Evolutionary conservation across 1,140 invertebrate species (phyloP).

Genomic region (Apis dorsata): DNA sequence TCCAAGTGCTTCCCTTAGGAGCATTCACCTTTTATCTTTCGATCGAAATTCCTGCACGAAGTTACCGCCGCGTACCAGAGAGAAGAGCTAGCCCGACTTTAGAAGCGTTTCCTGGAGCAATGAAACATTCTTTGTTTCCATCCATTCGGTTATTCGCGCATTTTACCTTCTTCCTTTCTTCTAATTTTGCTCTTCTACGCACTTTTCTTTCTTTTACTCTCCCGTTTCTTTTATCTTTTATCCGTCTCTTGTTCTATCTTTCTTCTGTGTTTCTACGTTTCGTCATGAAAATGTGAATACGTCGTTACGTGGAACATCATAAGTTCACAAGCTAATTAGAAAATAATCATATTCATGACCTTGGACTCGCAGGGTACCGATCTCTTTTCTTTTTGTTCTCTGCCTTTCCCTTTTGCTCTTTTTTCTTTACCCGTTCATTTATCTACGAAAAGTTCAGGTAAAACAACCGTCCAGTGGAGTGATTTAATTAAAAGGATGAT

Average conservation of each 20-base stretch:
- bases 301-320: constrained; percentile 43
- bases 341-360: constrained; percentile 74
- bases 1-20: constrained; percentile 60
- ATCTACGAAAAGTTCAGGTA: constrained; percentile 53
- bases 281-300: constrained; percentile 37
- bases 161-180: constrained; percentile 1
- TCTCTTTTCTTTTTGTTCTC: constrained; percentile 28
- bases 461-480: constrained; percentile 58
- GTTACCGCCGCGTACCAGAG: constrained; percentile 41
- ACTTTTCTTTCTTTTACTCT: background rate
- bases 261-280: background rate
- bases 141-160: constrained; percentile 42
- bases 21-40: constrained; percentile 70
- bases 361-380: constrained; percentile 66
- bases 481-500: constrained; percentile 61
- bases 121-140: constrained; percentile 53
- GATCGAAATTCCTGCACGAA: constrained; percentile 74
- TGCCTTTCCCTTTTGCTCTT: background rate
- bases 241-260: background rate
- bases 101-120: constrained; percentile 58
- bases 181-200: background rate
- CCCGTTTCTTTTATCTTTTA: constrained; percentile 3
- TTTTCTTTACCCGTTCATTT: constrained; percentile 27
- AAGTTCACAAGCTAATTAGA: constrained; percentile 58
- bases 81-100: constrained; percentile 42